A percentile compares a stretch with the other conserved stretches of the same genome.
phyloP scores from a whole-genome alignment of 2,888 invertebrate genomes.

The Platerodrilus igneus region DNA sequence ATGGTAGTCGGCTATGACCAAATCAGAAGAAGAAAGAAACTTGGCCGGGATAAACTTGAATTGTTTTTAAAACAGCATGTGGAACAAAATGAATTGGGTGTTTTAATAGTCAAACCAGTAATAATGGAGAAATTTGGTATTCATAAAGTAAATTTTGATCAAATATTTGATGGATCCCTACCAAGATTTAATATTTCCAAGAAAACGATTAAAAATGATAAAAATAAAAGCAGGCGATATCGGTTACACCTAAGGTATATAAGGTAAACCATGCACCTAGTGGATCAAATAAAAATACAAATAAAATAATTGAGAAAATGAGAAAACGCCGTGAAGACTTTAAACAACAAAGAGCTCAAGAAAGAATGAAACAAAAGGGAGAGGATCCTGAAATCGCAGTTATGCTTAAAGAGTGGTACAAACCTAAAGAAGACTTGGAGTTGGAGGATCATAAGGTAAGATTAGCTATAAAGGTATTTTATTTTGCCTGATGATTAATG shows the following conservation, averaged over 20 bases:
- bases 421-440: constrained; percentile 86
- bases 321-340: constrained; percentile 41
- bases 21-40: constrained; percentile 73
- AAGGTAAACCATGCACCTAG: constrained; percentile 50
- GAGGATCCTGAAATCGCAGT: constrained; percentile 66
- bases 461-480: too few species aligned
- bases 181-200: constrained; percentile 68
- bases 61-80: constrained; percentile 82
- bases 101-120: constrained; percentile 63
- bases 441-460: constrained; percentile 87
- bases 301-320: constrained; percentile 38
- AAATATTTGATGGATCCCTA: constrained; percentile 75
- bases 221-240: constrained; percentile 60
- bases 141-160: constrained; percentile 64
- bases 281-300: constrained; percentile 48
- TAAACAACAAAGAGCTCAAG: constrained; percentile 56
- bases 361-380: constrained; percentile 57
- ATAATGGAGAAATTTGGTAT: constrained; percentile 64
- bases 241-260: constrained; percentile 63
- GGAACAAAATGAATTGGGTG: constrained; percentile 57
- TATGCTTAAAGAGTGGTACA: constrained; percentile 75
- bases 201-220: constrained; percentile 45
- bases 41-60: constrained; percentile 75
- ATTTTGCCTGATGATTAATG: too few species aligned
- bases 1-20: constrained; percentile 64